phyloP scores from a whole-genome alignment of 2,113 vertebrate species.

The Megaceryle maxima region DNA sequence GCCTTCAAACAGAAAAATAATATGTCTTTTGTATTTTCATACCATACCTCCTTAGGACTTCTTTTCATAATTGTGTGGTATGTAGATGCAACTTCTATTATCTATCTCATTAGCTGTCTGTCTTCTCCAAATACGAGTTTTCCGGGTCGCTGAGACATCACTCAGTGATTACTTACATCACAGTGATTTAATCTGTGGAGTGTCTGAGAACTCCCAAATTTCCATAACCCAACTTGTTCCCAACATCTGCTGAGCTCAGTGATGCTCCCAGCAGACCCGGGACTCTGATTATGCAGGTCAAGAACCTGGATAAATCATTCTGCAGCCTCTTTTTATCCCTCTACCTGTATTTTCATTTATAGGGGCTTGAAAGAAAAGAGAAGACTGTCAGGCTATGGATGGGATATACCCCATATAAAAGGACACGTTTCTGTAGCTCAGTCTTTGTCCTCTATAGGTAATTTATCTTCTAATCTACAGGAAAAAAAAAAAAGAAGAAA shows the following conservation, averaged over 20 bases:
- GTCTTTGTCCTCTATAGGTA: background rate
- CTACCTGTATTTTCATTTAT: background rate
- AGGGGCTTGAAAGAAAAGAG: background rate
- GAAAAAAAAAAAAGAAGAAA: no score
- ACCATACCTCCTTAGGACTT: accelerated
- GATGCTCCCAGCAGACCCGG: background rate
- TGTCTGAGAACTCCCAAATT: background rate
- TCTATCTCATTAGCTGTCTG: background rate
- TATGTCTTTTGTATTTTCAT: background rate
- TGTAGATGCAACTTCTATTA: background rate
- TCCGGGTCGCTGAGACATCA: background rate
- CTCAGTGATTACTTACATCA: background rate
- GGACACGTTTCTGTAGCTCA: background rate
- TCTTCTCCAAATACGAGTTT: background rate
- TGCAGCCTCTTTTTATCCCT: background rate
- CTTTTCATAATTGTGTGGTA: background rate
- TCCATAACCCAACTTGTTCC: background rate
- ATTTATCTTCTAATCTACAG: background rate
- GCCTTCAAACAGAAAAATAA: background rate
- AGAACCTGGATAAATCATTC: background rate
- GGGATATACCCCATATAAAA: background rate
- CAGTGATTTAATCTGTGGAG: background rate
- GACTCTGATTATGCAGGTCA: background rate
- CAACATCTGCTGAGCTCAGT: background rate
- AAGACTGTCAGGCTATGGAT: background rate